Base-by-base conservation (phyloP, 2,797 vertebrate species). In the Centroberyx gerrardi region DNA sequence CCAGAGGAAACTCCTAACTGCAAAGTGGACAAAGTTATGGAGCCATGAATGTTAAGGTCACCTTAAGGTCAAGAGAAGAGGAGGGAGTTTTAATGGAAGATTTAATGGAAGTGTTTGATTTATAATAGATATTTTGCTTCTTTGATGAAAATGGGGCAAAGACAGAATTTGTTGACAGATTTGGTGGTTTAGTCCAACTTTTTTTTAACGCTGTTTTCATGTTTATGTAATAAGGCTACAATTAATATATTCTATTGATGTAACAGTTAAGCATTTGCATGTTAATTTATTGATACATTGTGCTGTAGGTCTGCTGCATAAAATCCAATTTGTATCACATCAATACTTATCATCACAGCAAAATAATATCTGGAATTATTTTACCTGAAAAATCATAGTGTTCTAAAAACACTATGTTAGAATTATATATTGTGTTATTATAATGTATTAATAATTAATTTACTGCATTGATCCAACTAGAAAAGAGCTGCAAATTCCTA, bases 21-120 rank as follows among this genome's bases (percentile, higher is more conserved):
- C 72, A 78, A 42, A 82, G 69, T 62, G 70, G 60, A 56, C 70
- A 83, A 90, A 91, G 81, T 89, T 90, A 73, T n/a, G 51, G 42
- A 75, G 64, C 14, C 65, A 78, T 71, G 82, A 86, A 81, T 62
- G 81, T 84, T 82, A 92, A 94, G 92, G 93, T 93, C 92, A 92
- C 51, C 8, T 60, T 76, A 77, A 93, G 93, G 92, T 92, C 92
- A 89, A 85, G 64, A 56, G 64, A 49, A 68, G 52, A 81, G 14
- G 46, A 63, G 8, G 5, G 14, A 27, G 1, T 69, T 70, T 52
- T 46, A 49, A 0, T n/a, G n/a, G n/a, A 1, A 42, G 65, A 17
- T 65, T 31, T 72, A 0, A 65, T 64, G 0, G 0, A 53, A 74
- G 31, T 3, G 0, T 72, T 5, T 14, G 63, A 27, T 33, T 51